These are phyloP conservation scores for Plebejus melissa DNA, from an alignment of 2,888 invertebrate genomes.

Conservation along the genomic window DNA sequence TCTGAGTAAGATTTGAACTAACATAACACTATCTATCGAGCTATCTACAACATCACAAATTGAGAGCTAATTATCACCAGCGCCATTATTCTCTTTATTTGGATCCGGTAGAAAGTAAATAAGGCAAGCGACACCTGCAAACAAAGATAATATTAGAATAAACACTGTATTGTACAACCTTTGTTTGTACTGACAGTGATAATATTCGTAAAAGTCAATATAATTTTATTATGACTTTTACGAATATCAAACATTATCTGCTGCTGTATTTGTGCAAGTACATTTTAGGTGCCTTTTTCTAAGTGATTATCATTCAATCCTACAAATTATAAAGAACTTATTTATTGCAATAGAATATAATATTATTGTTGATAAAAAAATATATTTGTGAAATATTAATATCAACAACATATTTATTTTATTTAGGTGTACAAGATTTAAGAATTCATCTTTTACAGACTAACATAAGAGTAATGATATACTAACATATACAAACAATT, in stretches of 20 bases:
- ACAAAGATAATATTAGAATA: slow-evolving; percentile 23
- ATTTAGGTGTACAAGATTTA: too few relatives aligned
- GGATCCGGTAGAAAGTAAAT: slow-evolving; percentile 50
- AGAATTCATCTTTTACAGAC: too few relatives aligned
- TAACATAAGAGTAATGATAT: background rate
- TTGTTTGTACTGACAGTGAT: background rate
- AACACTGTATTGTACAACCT: background rate
- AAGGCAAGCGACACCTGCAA: slow-evolving; percentile 48
- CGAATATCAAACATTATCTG: too few relatives aligned
- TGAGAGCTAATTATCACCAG: slow-evolving; percentile 45
- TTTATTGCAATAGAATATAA: too few relatives aligned
- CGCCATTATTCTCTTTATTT: slow-evolving; percentile 43
- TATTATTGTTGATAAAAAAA: too few relatives aligned
- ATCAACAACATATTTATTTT: too few relatives aligned
- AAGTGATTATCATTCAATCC: too few relatives aligned
- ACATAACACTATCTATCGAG: background rate
- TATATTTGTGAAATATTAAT: too few relatives aligned
- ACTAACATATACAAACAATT: slow-evolving; percentile 47
- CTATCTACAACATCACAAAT: background rate
- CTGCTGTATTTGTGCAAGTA: too few relatives aligned
- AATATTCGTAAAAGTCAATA: background rate
- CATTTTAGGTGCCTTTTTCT: too few relatives aligned
- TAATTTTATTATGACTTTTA: background rate
- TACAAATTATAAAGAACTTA: too few relatives aligned
- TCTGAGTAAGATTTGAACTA: background rate